Evolutionary conservation across 1,140 invertebrate genomes (phyloP).

Genomic region (Anastrepha ludens): DNA sequence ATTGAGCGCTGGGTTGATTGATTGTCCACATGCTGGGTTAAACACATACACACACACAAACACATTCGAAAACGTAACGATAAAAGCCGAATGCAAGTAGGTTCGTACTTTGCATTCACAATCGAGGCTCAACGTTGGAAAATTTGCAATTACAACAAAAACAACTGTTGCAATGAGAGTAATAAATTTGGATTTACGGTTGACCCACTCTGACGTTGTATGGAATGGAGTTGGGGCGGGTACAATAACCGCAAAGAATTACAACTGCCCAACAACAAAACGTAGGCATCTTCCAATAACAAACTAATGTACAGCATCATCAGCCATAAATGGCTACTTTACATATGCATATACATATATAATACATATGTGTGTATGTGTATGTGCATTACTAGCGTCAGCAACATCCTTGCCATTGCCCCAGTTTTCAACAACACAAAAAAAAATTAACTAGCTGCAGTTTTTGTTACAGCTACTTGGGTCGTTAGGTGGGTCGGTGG

Average conservation of each 20-base stretch:
- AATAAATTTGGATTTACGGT: neutral
- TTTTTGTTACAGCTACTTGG: slow-evolving; percentile 16
- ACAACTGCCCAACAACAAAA: slow-evolving; percentile 19
- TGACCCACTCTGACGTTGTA: neutral
- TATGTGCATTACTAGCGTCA: slow-evolving; percentile 49
- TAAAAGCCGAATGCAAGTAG: neutral
- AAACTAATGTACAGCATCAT: neutral
- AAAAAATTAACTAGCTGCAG: slow-evolving; percentile 9
- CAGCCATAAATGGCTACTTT: neutral
- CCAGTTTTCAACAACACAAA: slow-evolving; percentile 46
- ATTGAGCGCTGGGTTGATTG: slow-evolving; percentile 38
- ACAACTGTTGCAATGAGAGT: neutral
- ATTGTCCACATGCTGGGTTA: neutral
- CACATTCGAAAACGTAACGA: neutral
- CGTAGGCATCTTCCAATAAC: neutral
- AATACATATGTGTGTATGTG: neutral
- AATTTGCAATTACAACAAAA: slow-evolving; percentile 11
- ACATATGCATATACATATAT: neutral
- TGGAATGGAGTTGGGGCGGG: neutral
- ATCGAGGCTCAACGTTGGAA: neutral
- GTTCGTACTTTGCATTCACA: slow-evolving; percentile 30
- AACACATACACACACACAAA: neutral
- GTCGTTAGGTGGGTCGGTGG: neutral
- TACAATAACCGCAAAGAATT: slow-evolving; percentile 43
- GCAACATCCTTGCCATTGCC: slow-evolving; percentile 59